phyloP scores from a whole-genome alignment of 1,140 invertebrate genomes.

The Drosophila tsacasi region DNA sequence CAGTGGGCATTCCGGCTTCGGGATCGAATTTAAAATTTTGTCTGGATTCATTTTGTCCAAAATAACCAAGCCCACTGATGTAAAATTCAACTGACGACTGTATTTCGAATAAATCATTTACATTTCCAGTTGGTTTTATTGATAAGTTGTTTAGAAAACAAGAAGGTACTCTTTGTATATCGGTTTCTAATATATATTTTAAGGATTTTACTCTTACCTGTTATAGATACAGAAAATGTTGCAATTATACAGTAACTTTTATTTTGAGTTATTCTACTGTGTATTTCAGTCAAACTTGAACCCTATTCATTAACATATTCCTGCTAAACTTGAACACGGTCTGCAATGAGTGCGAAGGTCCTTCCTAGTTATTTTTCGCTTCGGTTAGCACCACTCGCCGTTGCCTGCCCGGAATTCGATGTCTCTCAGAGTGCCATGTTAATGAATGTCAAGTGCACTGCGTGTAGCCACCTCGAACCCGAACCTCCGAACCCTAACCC shows the following conservation, averaged over 20 bases:
- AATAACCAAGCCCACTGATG: neutral
- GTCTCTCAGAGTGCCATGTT: constrained; percentile 35
- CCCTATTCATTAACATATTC: neutral
- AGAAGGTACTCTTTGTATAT: neutral
- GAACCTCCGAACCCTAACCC: neutral
- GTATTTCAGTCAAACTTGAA: neutral
- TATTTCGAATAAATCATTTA: neutral
- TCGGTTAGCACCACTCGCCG: neutral
- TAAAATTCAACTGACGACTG: neutral
- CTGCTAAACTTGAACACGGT: neutral
- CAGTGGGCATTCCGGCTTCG: neutral
- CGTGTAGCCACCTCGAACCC: constrained; percentile 12
- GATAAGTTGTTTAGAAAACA: neutral
- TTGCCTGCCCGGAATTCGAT: constrained; percentile 10
- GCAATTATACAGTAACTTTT: neutral
- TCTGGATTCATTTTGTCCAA: constrained; percentile 7
- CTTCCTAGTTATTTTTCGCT: constrained; percentile 27
- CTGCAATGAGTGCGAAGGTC: neutral
- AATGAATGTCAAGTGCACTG: constrained; percentile 55
- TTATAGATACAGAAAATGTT: neutral
- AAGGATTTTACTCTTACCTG: no score
- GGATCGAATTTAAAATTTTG: constrained; percentile 14
- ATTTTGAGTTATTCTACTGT: neutral
- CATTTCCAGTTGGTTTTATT: neutral
- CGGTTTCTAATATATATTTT: neutral